phyloP scores from a whole-genome alignment of 1,140 invertebrate species.

The Lerema accius region DNA sequence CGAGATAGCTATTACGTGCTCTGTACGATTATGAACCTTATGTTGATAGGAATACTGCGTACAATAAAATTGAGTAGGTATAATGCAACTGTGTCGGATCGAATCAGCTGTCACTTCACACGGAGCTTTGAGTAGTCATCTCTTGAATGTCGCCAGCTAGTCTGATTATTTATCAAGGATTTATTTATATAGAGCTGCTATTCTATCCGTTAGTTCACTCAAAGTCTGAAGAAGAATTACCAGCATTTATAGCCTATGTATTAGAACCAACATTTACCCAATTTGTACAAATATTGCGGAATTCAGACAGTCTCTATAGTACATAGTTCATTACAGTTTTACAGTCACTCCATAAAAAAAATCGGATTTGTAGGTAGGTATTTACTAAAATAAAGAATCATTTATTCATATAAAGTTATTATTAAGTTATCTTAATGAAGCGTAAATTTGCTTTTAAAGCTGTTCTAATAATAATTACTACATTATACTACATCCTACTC shows the following conservation, averaged over 20 bases:
- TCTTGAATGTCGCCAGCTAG: constrained; percentile 50
- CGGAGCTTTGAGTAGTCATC: constrained; percentile 57
- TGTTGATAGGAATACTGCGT: constrained; percentile 31
- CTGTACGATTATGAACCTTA: constrained; percentile 32
- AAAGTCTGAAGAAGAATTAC: background rate
- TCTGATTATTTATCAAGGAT: constrained; percentile 52
- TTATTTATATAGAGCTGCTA: constrained; percentile 27
- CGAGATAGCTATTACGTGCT: constrained; percentile 29
- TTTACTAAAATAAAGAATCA: too few relatives aligned
- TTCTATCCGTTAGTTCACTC: background rate
- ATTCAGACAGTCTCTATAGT: too few relatives aligned
- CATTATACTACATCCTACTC: constrained; percentile 23
- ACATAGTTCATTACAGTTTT: too few relatives aligned
- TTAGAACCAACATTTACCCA: too few relatives aligned
- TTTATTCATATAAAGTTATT: too few relatives aligned
- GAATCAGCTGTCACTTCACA: constrained; percentile 73
- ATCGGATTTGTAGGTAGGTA: too few relatives aligned
- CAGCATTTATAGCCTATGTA: too few relatives aligned
- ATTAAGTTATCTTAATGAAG: too few relatives aligned
- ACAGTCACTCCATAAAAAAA: too few relatives aligned
- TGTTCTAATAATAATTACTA: constrained; percentile 17
- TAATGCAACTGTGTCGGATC: constrained; percentile 50
- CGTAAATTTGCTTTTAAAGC: too few relatives aligned
- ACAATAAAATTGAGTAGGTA: constrained; percentile 30
- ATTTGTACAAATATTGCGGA: too few relatives aligned